Evolutionary conservation across 2,113 vertebrate species (phyloP).

Genomic region (Ctenomys sociabilis): DNA sequence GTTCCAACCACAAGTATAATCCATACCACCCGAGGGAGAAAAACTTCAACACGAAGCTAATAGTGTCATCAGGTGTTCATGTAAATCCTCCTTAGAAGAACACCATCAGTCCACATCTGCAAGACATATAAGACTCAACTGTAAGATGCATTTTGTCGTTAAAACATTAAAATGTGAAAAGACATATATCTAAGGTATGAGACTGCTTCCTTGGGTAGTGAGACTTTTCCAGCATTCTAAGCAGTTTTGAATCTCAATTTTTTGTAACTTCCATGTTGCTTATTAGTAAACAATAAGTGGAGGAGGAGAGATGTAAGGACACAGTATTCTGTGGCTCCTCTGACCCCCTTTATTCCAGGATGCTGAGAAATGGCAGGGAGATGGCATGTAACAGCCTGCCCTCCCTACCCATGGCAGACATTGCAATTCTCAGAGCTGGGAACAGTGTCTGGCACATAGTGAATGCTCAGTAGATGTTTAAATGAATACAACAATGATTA

Average conservation of each 20-base stretch:
- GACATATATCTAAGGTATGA: background rate
- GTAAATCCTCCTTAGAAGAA: background rate
- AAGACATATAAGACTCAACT: background rate
- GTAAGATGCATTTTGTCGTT: background rate
- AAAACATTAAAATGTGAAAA: background rate
- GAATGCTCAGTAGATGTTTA: background rate
- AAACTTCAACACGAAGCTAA: background rate
- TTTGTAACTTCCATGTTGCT: background rate
- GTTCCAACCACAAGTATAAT: background rate
- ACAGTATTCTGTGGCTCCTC: background rate
- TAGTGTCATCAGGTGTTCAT: background rate
- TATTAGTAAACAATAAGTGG: background rate
- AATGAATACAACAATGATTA: background rate
- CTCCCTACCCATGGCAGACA: background rate
- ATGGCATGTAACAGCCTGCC: background rate
- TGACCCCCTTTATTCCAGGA: background rate
- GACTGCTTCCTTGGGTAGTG: background rate
- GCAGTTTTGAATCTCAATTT: background rate
- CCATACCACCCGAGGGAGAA: background rate
- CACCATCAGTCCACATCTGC: background rate
- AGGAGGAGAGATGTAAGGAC: background rate
- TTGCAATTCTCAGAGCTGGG: background rate
- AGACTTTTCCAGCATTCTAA: background rate
- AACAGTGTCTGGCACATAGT: background rate
- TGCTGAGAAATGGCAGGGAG: background rate